These are phyloP conservation scores for Lycaon pictus DNA, from an alignment of 2,113 vertebrate species.

Conservation along the genomic window DNA sequence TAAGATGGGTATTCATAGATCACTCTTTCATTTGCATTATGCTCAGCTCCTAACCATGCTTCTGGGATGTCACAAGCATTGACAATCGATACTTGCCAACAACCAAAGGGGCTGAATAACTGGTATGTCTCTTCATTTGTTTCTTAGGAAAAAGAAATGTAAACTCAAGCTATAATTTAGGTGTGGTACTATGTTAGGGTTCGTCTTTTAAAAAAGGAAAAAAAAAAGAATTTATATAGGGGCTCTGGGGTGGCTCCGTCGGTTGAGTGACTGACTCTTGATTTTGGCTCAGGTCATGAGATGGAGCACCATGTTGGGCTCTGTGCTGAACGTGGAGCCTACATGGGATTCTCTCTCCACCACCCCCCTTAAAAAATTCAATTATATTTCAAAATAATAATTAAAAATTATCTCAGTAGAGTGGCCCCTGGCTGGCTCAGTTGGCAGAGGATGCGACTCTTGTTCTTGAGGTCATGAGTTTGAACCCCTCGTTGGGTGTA, in stretches of 20 bases:
- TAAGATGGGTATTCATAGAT: fast-evolving
- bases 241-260: not conserved
- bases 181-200: not conserved
- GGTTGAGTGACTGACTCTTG: not conserved
- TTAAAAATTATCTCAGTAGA: not conserved
- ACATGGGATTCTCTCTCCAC: not conserved
- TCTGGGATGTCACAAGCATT: not conserved
- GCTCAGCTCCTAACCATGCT: not conserved
- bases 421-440: not conserved
- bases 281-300: not conserved
- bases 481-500: not conserved
- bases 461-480: not conserved
- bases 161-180: not conserved
- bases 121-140: not conserved
- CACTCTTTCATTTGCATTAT: not conserved
- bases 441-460: not conserved
- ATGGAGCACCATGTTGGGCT: not conserved
- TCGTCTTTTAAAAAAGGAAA: not conserved
- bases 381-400: not conserved
- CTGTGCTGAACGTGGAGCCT: not conserved
- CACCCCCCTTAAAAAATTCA: not conserved
- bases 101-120: not conserved
- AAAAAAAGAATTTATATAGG: not conserved
- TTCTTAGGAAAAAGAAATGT: slow-evolving; percentile 10
- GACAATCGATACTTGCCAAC: not conserved